Evolutionary conservation across 2,113 vertebrate species (phyloP), one percentile per base, ranked within the genome.

Genomic region (Cryptoleucopteryx plumbea): DNA sequence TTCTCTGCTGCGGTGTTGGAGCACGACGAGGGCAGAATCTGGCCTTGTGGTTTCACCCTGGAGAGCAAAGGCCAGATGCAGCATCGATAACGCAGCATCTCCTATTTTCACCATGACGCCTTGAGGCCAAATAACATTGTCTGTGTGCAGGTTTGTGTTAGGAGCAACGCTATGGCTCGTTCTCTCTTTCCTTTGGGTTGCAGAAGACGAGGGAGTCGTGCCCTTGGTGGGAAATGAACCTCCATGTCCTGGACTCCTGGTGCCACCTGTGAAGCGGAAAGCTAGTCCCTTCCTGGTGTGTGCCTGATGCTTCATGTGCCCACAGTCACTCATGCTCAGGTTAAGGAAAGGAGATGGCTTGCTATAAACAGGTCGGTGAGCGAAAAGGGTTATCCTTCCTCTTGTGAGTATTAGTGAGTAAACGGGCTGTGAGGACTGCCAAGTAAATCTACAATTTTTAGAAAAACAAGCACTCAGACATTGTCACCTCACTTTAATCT

Each of bases 401-500:
- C 38, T 45, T 77, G 68, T 71, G 63, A 83, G 23, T 63, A 40
- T 53, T 86, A 77, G 78, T 77, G 58, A 94, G 65, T 38, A 78
- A 82, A 91, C 0, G 17, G 53, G 31, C 91, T 79, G 45, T 56
- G n/a, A 85, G 62, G 45, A 66, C 74, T 93, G 70, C 58, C 91
- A 94, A 94, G 62, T 53, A 79, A 82, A 97, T 91, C 84, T 80
- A 36, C 92, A 82, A 11, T 62, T 95, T 90, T 80, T 66, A 85
- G 83, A 74, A 81, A 94, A 94, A 79, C 0, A 9, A 95, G 66
- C 53, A 47, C 45, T 73, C 52, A 75, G 62, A 87, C 56, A 68
- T 73, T 93, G 67, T 91, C 89, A 91, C 87, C 62, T 95, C 71
- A 29, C 79, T 97, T 88, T 96, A 89, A 93, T 84, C 92, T 93